Base-by-base conservation (phyloP, 2,113 vertebrate genomes). In the Phainopepla nitens region DNA sequence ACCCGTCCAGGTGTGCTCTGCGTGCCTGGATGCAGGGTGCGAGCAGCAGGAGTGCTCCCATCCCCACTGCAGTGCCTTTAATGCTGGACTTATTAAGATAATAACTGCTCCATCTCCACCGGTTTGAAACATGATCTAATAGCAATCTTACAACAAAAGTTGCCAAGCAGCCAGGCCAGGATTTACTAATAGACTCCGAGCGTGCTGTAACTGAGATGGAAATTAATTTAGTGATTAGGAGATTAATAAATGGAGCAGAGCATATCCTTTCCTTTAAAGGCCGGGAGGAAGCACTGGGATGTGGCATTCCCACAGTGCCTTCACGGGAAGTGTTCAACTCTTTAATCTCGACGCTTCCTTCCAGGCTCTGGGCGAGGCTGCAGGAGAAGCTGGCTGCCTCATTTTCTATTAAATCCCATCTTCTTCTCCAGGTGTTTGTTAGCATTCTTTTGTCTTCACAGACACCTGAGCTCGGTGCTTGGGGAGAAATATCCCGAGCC, bases 161-260 rank as follows among this genome's bases (percentile, higher is more conserved):
- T 92, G 91, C 93, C 93, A 89, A 89, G 93, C 94, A 94, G 94
- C 93, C 58, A 20, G 47, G 94, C 82, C 89, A 47, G 58, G 94
- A 94, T 89, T 94, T 94, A 89, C 91, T 89, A 89, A 94, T 58
- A 78, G 89, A 56, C 23, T 78, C 86, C 31, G 82, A 81, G 53
- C 15, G 69, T 66, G 86, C 88, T 61, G 91, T 66, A 93, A 86
- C 76, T 13, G 95, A 89, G 93, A 92, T 78, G 94, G 91, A 81
- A 90, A 92, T 93, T 90, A 90, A 83, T 89, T 82, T 81, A 87
- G 93, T n/a, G 91, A 89, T 87, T 33, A 70, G 95, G 76, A 91
- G 94, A 83, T 90, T 51, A 83, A 44, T 25, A 13, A 13, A 35
- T 13, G 84, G 90, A 92, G 80, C 4, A 20, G 76, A 75, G 86